Evolutionary conservation across 2,888 invertebrate species (phyloP).

Genomic region (Nematopogon swammerdamellus): DNA sequence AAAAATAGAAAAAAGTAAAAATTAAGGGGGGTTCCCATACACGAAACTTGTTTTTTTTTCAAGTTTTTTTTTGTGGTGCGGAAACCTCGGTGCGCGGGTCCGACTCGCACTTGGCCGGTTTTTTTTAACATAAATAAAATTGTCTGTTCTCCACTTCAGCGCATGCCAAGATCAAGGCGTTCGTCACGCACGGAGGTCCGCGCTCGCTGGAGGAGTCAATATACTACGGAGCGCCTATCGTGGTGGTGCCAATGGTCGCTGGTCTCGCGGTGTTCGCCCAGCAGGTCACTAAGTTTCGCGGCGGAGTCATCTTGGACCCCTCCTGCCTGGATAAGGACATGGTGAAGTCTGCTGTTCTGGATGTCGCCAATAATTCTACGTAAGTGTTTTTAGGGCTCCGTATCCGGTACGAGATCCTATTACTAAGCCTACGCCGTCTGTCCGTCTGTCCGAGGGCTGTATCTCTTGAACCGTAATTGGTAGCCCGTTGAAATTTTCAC

Average conservation of each 20-base stretch:
- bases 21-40: too few species aligned
- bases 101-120: too few species aligned
- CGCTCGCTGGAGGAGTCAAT: constrained; percentile 47
- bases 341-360: constrained; percentile 23
- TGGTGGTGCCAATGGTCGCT: constrained; percentile 34
- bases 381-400: too few species aligned
- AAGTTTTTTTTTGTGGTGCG: too few species aligned
- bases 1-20: too few species aligned
- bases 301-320: constrained; percentile 36
- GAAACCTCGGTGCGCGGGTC: too few species aligned
- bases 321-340: constrained; percentile 32
- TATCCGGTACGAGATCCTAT: too few species aligned
- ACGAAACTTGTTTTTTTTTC: too few species aligned
- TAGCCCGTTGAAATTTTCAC: background rate
- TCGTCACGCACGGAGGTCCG: constrained; percentile 40
- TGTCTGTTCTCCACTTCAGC: constrained; percentile 18
- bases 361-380: constrained; percentile 27
- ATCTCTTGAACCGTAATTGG: background rate
- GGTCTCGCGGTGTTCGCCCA: constrained; percentile 34
- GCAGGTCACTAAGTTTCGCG: constrained; percentile 31
- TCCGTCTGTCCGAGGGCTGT: too few species aligned
- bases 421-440: too few species aligned
- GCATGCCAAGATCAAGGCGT: constrained; percentile 40
- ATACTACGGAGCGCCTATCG: constrained; percentile 37
- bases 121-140: too few species aligned